Conservation (phyloP, 2,797 vertebrate genomes). For the Sebastes oblongus region DNA sequence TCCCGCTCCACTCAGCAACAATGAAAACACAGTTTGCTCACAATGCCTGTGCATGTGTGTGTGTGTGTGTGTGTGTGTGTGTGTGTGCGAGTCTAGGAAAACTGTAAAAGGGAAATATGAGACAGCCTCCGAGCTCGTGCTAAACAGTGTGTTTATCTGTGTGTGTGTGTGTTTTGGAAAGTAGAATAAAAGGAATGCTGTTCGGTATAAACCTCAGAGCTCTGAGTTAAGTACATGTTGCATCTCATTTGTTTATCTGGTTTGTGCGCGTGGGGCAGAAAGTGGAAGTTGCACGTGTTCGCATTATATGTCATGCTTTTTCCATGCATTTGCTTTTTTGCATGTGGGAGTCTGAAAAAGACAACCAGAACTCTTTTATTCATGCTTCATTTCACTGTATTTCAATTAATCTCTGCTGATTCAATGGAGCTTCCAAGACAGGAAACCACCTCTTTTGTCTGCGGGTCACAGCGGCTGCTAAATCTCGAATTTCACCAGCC, state of each 20-base stretch:
- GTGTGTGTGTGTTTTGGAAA: slow-evolving; percentile 3
- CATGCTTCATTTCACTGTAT: background rate
- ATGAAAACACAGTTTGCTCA: slow-evolving; percentile 77
- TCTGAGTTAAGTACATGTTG: background rate
- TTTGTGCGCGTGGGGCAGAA: background rate
- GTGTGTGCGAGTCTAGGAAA: slow-evolving; percentile 27
- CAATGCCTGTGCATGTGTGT: slow-evolving; percentile 33
- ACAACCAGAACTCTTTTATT: slow-evolving; percentile 3
- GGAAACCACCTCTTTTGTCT: slow-evolving; percentile 36
- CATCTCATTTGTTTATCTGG: slow-evolving; percentile 3
- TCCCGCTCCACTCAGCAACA: slow-evolving; percentile 74
- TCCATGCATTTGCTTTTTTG: slow-evolving; percentile 11
- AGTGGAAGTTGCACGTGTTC: background rate
- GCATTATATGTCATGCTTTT: background rate
- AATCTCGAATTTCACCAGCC: slow-evolving; percentile 54
- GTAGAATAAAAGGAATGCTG: slow-evolving; percentile 29
- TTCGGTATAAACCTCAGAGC: slow-evolving; percentile 17
- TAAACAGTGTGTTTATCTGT: slow-evolving; percentile 12
- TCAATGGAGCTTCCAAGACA: slow-evolving; percentile 9
- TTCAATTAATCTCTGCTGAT: slow-evolving; percentile 1
- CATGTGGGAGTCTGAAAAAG: background rate
- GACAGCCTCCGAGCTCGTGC: slow-evolving; percentile 28
- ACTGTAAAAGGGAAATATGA: slow-evolving; percentile 40
- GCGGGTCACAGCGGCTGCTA: slow-evolving; percentile 1
- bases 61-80: slow-evolving; percentile 18